phyloP scores from a whole-genome alignment of 2,113 vertebrate species.

The Sciurus niger region DNA sequence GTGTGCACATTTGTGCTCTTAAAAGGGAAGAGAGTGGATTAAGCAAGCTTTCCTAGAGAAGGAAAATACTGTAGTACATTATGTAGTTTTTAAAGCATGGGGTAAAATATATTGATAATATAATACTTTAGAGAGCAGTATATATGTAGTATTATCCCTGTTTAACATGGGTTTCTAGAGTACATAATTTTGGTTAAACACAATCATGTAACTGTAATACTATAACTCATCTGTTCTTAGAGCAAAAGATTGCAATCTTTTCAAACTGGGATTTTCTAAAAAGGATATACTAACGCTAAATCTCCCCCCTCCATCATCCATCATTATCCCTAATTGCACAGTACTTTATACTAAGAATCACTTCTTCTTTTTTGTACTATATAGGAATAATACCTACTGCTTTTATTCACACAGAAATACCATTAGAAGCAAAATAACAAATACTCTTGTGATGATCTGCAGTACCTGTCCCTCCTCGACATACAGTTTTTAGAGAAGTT shows the following conservation, averaged over 20 bases:
- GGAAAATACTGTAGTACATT: neutral
- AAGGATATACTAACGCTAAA: neutral
- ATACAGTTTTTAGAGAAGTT: conserved; percentile 8
- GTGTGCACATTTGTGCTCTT: neutral
- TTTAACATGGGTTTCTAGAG: neutral
- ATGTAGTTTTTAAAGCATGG: neutral
- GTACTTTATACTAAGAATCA: neutral
- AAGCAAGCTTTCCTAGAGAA: neutral
- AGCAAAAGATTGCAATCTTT: neutral
- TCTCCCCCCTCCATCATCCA: neutral
- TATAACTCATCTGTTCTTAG: neutral
- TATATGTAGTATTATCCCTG: neutral
- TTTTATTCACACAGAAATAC: neutral
- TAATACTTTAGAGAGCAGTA: too few species aligned
- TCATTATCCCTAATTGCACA: neutral
- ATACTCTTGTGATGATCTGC: neutral
- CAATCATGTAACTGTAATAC: neutral
- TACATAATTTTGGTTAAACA: conserved; percentile 28
- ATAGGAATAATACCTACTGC: neutral
- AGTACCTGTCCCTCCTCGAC: neutral
- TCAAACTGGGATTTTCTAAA: conserved; percentile 33
- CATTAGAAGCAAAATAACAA: neutral
- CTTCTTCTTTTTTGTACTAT: neutral
- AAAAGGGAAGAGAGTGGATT: neutral
- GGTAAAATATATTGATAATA: neutral